phyloP scores from a whole-genome alignment of 1,140 invertebrate genomes.

The Asobara japonica region DNA sequence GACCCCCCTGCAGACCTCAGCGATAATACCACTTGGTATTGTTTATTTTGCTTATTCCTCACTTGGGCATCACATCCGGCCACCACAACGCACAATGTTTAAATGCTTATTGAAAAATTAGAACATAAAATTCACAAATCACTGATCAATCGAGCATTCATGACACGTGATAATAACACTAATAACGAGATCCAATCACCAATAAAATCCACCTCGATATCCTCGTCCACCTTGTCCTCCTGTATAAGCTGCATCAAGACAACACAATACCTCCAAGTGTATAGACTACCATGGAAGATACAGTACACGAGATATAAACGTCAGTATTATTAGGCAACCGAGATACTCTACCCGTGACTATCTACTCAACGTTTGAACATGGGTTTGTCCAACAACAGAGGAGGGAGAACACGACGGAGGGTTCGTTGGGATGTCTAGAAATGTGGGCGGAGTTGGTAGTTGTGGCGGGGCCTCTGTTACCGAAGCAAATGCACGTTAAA shows the following conservation, averaged over 20 bases:
- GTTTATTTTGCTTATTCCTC: background rate
- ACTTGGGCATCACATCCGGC: background rate
- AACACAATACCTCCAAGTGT: background rate
- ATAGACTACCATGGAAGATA: background rate
- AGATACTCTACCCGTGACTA: conserved; percentile 13
- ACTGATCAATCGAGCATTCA: background rate
- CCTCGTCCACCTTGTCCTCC: background rate
- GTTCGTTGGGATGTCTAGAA: background rate
- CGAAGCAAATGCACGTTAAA: conserved; percentile 10
- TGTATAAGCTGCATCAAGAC: background rate
- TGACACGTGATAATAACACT: background rate
- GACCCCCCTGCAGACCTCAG: background rate
- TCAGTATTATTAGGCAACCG: conserved; percentile 12
- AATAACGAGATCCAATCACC: background rate
- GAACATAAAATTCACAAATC: background rate
- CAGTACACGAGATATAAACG: conserved; percentile 4
- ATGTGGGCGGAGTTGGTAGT: conserved; percentile 10
- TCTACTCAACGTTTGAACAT: background rate
- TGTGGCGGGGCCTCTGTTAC: conserved; percentile 10
- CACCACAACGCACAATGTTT: background rate
- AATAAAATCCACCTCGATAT: background rate
- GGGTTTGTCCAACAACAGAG: conserved; percentile 13
- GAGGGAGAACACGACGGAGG: background rate
- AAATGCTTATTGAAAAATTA: background rate
- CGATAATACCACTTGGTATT: background rate